Conservation (phyloP, 2,888 invertebrate genomes). For the Trissolcus brochymenae region DNA sequence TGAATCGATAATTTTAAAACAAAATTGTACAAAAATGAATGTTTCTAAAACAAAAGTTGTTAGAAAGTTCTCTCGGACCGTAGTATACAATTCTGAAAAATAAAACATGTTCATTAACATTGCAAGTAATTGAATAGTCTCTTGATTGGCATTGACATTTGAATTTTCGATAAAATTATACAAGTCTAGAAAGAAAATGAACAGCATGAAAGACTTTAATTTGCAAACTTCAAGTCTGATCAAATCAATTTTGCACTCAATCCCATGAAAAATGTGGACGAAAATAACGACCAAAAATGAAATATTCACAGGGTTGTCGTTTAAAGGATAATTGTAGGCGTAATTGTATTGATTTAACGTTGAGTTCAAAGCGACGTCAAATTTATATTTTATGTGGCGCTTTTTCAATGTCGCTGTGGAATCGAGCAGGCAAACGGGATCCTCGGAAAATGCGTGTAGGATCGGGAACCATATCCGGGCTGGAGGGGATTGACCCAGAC, state of each 20-base stretch:
- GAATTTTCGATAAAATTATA: too few relatives aligned
- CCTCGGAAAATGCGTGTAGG: conserved; percentile 74
- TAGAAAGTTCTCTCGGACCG: too few relatives aligned
- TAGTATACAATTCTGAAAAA: too few relatives aligned
- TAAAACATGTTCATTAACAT: too few relatives aligned
- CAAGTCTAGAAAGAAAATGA: too few relatives aligned
- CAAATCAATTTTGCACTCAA: conserved; percentile 11
- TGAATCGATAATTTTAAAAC: too few relatives aligned
- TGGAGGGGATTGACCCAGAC: conserved; percentile 77
- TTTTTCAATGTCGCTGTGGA: conserved; percentile 55
- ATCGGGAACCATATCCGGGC: conserved; percentile 71
- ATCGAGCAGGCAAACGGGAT: conserved; percentile 63
- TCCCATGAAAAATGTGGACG: conserved; percentile 1
- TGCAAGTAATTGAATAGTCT: too few relatives aligned
- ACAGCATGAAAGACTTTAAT: too few relatives aligned
- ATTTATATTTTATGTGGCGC: conserved; percentile 38
- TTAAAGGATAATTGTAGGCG: conserved; percentile 18
- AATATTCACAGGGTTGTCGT: neutral
- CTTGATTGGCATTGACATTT: too few relatives aligned
- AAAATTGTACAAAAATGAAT: neutral
- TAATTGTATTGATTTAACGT: conserved; percentile 27
- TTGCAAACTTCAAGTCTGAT: neutral
- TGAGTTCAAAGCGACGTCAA: conserved; percentile 24
- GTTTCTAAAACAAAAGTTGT: too few relatives aligned
- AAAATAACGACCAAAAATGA: neutral